Evolutionary conservation across 2,797 vertebrate species (phyloP).

Genomic region (Anguilla marmorata): DNA sequence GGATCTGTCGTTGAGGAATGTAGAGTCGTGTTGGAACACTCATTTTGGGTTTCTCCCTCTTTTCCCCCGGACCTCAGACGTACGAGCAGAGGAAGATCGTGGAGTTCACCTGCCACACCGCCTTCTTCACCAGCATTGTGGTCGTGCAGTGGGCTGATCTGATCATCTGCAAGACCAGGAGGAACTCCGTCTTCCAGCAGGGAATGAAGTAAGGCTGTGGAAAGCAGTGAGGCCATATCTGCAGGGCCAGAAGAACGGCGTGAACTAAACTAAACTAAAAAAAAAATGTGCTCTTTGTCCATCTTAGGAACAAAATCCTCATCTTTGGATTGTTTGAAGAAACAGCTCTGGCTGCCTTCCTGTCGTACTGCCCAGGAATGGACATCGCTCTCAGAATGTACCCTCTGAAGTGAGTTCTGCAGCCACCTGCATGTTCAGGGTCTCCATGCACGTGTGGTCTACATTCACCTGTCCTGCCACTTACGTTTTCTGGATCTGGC

Average conservation of each 20-base stretch:
- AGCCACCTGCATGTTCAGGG: not conserved
- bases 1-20: not conserved
- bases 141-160: slow-evolving; percentile 96
- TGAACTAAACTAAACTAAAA: not conserved
- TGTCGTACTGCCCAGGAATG: slow-evolving; percentile 95
- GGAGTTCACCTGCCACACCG: slow-evolving; percentile 94
- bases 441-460: not conserved
- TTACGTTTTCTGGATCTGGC: not conserved
- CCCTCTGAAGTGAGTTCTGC: slow-evolving; percentile 86
- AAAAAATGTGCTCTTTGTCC: not conserved
- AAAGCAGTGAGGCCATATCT: too few species aligned
- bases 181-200: slow-evolving; percentile 94
- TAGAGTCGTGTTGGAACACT: not conserved
- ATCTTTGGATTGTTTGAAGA: slow-evolving; percentile 98
- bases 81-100: slow-evolving; percentile 92
- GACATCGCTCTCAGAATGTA: slow-evolving; percentile 94
- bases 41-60: not conserved
- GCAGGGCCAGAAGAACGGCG: not conserved
- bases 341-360: slow-evolving; percentile 91
- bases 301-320: slow-evolving; percentile 88
- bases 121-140: slow-evolving; percentile 95
- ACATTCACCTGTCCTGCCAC: not conserved
- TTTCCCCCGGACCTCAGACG: slow-evolving; percentile 68
- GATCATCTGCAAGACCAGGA: slow-evolving; percentile 96
- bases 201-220: slow-evolving; percentile 87